Conservation (phyloP, 2,888 invertebrate genomes). For the Monochamus alternatus region DNA sequence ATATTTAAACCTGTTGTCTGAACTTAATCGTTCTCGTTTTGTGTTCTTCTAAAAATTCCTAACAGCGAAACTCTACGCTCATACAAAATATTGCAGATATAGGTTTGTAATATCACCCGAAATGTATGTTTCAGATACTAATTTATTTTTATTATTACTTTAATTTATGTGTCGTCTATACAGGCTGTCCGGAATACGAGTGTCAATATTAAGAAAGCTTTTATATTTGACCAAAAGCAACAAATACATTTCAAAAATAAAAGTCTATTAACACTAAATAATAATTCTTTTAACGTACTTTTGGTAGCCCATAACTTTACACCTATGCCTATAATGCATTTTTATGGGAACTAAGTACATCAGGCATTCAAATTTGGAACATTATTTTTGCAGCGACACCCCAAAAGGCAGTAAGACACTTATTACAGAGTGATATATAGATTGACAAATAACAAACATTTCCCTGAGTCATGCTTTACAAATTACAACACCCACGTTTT, state of each 20-base stretch:
- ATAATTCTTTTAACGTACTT: no score
- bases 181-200: no score
- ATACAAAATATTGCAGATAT: background rate
- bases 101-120: background rate
- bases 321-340: no score
- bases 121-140: no score
- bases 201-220: no score
- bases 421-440: constrained; percentile 55
- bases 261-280: no score
- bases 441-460: constrained; percentile 57
- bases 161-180: no score
- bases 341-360: no score
- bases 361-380: constrained; percentile 45
- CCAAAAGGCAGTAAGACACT: constrained; percentile 55
- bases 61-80: constrained; percentile 7
- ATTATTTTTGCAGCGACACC: constrained; percentile 55
- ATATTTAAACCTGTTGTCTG: constrained; percentile 53
- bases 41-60: constrained; percentile 30
- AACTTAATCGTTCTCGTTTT: constrained; percentile 37
- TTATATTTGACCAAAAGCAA: no score
- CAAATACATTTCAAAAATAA: no score
- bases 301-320: no score
- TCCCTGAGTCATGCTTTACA: constrained; percentile 55
- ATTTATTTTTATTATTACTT: no score
- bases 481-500: constrained; percentile 55